These are phyloP conservation scores for Petromus typicus DNA, from an alignment of 2,113 vertebrate species.

Conservation along the genomic window DNA sequence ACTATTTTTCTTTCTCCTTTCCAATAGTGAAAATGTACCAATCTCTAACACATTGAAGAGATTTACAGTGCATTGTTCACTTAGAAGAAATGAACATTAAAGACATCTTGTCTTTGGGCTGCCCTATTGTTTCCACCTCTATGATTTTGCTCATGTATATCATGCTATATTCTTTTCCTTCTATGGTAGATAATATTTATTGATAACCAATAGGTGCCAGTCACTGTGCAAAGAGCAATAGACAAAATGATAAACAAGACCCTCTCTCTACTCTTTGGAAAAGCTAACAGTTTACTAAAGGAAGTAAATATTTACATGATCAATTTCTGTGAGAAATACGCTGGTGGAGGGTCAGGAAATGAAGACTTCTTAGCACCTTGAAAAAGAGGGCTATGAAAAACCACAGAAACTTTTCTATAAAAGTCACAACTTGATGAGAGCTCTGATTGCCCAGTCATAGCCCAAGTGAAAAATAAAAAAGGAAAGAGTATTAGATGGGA, in stretches of 20 bases:
- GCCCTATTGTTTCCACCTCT: not conserved
- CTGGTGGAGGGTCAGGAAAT: not conserved
- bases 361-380: not conserved
- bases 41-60: not conserved
- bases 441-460: not conserved
- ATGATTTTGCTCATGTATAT: not conserved
- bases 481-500: not conserved
- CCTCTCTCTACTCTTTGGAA: not conserved
- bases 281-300: not conserved
- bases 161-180: not conserved
- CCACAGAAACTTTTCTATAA: not conserved
- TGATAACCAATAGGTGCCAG: not conserved
- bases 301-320: not conserved
- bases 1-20: not conserved
- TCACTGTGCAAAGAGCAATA: not conserved
- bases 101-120: not conserved
- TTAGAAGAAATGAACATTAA: slow-evolving; percentile 9
- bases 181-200: not conserved
- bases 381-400: not conserved
- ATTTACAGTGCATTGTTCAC: not conserved
- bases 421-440: not conserved
- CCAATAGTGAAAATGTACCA: not conserved
- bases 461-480: not conserved
- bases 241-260: not conserved
- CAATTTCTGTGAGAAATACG: not conserved